Base-by-base conservation (phyloP, 2,797 vertebrate genomes). In the Bufotes viridis region DNA sequence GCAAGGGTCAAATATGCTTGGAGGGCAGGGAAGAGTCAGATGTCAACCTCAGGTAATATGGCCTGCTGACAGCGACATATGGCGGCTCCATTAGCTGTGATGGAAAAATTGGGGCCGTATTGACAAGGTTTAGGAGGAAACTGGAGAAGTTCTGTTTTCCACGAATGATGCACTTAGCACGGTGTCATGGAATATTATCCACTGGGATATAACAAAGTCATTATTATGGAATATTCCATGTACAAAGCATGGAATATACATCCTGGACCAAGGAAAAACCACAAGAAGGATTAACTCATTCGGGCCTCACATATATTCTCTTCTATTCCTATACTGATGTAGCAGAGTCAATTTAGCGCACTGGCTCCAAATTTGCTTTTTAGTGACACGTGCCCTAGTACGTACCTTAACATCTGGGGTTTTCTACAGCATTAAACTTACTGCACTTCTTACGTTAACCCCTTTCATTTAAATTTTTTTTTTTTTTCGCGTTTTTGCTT, bases 231-330 rank as follows among this genome's bases (percentile, higher is more conserved):
- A 70, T 26, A 84, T 84, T 70, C 81, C 24, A 12, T 1, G 9
- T 6, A 42, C 3, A 29, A 63, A 7, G 53, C 42, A 70, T 13
- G 78, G 55, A 34, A 12, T 60, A n/a, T 24, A 78, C 74, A 57
- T 17, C 17, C 13, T 3, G 13, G 34, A 9, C 12, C 20, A 4
- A 18, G 51, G 11, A 72, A 3, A 26, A 51, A 8, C 15, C 24
- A 58, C 20, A 0, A 20, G 8, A 2, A 14, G 51, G 67, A 29
- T 55, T 72, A 58, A 83, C 65, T 91, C 93, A 87, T 93, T 94
- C 92, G 95, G 96, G 96, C 96, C 97, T 49, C 18, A 49, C 10
- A 74, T 22, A 20, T 17, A n/a, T 1, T 4, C 20, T 7, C 1
- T 0, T 75, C 18, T 22, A 1, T 53, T 4, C 12, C 13, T 53